Base-by-base conservation (phyloP, 2,113 vertebrate genomes). In the Paraplagusia blochii region DNA sequence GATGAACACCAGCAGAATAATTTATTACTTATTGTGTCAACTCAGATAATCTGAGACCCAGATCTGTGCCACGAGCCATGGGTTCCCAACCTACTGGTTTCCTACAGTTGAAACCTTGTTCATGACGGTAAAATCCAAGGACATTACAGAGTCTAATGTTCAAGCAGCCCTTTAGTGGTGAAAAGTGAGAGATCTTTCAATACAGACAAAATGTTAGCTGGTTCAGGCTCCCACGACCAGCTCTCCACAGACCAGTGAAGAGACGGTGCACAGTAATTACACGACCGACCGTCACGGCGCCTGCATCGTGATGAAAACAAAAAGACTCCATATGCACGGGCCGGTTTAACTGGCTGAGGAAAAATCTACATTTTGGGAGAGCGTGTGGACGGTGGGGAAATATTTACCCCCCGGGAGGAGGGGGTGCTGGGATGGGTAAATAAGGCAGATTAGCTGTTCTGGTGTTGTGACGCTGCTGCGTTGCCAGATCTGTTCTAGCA, bases 371-470 rank as follows among this genome's bases (percentile, higher is more conserved):
- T 80, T 84, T 82, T 85, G 74, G 76, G 70, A 54, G 42, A 9
- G 42, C 9, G 58, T 74, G 69, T 63, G 63, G 63, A 72, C 65
- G 50, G 62, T 60, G 61, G 72, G 76, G 77, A 84, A 85, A 87
- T 87, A 85, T 87, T 86, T 88, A 84, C 86, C 79, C 80, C 76
- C 72, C 66, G 83, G 80, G 22, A 29, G 22, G 22, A 29, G 22
- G 22, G 22, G 22, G 22, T 84, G 86, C 72, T 86, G 81, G 83
- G 82, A 77, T 58, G 79, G 81, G 82, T 79, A 82, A 87, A 85
- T 86, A 84, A 88, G 84, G 81, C 79, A 83, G 85, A 86, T 86
- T 82, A 86, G 84, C 69, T 68, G 79, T 84, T 85, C 80, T 81
- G 79, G 67, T 77, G 66, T 73, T 66, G 47, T 67, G 84, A 69